These are phyloP conservation scores for Lophius americanus DNA, from an alignment of 2,797 vertebrate species.

Conservation along the genomic window DNA sequence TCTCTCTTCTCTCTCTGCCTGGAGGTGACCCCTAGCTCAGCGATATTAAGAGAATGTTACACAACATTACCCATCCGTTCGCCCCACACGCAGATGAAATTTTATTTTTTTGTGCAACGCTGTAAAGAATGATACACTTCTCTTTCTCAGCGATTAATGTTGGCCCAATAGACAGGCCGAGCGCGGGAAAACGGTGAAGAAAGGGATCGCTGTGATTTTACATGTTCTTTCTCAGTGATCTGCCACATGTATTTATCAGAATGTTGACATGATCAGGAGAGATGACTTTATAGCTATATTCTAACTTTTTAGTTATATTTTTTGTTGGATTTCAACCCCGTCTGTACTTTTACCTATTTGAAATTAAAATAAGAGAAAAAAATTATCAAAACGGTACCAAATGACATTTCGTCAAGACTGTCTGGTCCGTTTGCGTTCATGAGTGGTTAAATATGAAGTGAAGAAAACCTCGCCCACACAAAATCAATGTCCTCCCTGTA, in stretches of 20 bases:
- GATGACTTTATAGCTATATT: no score
- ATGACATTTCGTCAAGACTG: no score
- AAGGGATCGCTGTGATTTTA: conserved; percentile 33
- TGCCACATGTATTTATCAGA: conserved; percentile 59
- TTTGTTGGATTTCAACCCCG: no score
- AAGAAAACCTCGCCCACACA: neutral
- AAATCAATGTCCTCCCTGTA: conserved; percentile 37
- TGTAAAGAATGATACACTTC: conserved; percentile 69
- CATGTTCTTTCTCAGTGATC: conserved; percentile 40
- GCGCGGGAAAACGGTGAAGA: conserved; percentile 44
- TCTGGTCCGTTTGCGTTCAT: conserved; percentile 8
- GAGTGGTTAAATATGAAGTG: conserved; percentile 32
- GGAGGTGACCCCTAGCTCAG: conserved; percentile 76
- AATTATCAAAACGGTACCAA: conserved; percentile 5
- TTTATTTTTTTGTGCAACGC: conserved; percentile 66
- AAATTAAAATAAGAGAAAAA: no score
- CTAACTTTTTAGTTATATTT: no score
- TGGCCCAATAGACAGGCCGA: conserved; percentile 40
- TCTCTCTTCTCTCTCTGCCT: conserved; percentile 43
- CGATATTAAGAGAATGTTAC: conserved; percentile 80
- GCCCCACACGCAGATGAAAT: conserved; percentile 65
- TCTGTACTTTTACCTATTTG: no score
- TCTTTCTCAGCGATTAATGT: conserved; percentile 71
- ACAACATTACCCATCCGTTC: conserved; percentile 74
- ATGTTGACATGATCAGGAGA: conserved; percentile 29